phyloP scores from a whole-genome alignment of 2,888 invertebrate genomes.

The Mystacides longicornis region DNA sequence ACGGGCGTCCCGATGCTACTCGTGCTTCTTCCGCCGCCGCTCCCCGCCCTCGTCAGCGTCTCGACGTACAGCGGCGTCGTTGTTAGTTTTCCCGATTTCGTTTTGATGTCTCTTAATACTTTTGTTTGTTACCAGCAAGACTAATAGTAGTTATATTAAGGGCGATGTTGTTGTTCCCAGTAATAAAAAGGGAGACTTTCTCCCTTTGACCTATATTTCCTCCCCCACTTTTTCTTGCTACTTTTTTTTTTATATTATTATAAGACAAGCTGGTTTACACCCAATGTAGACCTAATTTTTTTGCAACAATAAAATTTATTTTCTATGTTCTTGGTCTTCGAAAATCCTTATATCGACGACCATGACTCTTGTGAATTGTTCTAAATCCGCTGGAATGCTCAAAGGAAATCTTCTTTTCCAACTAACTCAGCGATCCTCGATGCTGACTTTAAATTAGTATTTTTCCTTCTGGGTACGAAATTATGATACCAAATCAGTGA shows the following conservation, averaged over 20 bases:
- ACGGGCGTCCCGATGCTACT: neutral
- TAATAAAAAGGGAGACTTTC: neutral
- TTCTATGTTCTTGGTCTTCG: too few relatives aligned
- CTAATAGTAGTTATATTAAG: neutral
- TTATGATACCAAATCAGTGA: too few relatives aligned
- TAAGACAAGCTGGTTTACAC: neutral
- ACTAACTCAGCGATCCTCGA: too few relatives aligned
- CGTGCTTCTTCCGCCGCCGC: neutral
- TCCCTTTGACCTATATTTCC: neutral
- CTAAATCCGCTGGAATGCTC: too few relatives aligned
- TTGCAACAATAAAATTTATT: too few relatives aligned
- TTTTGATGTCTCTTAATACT: neutral
- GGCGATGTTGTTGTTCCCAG: neutral
- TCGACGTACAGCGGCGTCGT: neutral
- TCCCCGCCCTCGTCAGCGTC: neutral
- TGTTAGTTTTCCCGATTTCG: conserved; percentile 1
- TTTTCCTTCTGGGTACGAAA: too few relatives aligned
- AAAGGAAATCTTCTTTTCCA: too few relatives aligned
- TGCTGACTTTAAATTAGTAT: too few relatives aligned
- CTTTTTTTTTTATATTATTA: neutral
- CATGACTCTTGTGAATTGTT: too few relatives aligned
- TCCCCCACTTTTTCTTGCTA: neutral
- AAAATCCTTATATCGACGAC: too few relatives aligned
- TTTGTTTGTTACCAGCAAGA: neutral
- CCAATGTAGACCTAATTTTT: too few relatives aligned